Evolutionary conservation across 2,888 invertebrate species (phyloP).

Genomic region (Drosophila lutescens): DNA sequence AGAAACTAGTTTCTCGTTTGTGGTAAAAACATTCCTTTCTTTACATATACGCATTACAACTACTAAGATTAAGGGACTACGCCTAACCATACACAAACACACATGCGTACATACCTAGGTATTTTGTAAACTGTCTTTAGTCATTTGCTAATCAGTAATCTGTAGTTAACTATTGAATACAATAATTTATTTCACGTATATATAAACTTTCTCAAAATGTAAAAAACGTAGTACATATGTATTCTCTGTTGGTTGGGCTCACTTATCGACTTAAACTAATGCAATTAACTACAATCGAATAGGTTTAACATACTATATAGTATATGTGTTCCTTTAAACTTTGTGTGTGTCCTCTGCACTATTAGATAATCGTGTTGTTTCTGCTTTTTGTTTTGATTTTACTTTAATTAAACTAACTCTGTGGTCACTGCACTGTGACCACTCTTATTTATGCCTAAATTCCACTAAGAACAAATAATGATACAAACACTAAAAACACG

Average conservation of each 20-base stretch:
- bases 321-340: constrained; percentile 29
- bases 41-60: constrained; percentile 56
- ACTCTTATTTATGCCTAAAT: constrained; percentile 38
- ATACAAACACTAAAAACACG: constrained; percentile 44
- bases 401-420: constrained; percentile 61
- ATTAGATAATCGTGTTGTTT: constrained; percentile 20
- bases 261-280: constrained; percentile 34
- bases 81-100: constrained; percentile 50
- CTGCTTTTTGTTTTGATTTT: constrained; percentile 26
- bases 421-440: constrained; percentile 13
- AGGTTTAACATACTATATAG: constrained; percentile 47
- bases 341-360: constrained; percentile 26
- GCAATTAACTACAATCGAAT: constrained; percentile 48
- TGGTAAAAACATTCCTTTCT: constrained; percentile 49
- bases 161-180: constrained; percentile 50
- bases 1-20: constrained; percentile 37
- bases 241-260: constrained; percentile 44
- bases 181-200: constrained; percentile 48
- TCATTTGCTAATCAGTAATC: constrained; percentile 59
- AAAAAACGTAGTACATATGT: constrained; percentile 70
- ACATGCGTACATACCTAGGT: constrained; percentile 12
- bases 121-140: constrained; percentile 50
- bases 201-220: constrained; percentile 77
- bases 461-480: constrained; percentile 45
- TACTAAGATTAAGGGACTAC: constrained; percentile 62